phyloP scores from a whole-genome alignment of 2,113 vertebrate genomes.

The Prietella phreatophila region DNA sequence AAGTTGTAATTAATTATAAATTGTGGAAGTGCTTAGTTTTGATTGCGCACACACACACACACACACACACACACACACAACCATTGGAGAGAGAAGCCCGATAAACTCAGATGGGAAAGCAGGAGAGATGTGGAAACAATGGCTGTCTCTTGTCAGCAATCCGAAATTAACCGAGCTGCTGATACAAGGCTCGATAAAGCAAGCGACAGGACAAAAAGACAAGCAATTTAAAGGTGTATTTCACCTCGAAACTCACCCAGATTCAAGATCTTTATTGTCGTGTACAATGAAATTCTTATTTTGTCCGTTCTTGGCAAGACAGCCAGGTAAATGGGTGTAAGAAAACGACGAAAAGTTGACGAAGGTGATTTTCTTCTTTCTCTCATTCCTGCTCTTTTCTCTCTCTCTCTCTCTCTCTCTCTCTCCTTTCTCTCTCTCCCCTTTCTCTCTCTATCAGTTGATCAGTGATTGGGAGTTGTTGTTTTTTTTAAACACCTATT shows the following conservation, averaged over 20 bases:
- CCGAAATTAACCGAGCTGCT: slow-evolving; percentile 46
- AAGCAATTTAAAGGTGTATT: slow-evolving; percentile 37
- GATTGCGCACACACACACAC: slow-evolving; percentile 58
- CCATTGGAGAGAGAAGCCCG: slow-evolving; percentile 64
- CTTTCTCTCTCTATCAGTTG: slow-evolving; percentile 60
- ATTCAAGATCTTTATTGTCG: background rate
- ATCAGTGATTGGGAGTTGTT: slow-evolving; percentile 65
- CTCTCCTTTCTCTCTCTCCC: too few species aligned
- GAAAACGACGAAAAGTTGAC: background rate
- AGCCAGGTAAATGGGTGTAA: too few species aligned
- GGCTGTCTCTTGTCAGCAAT: slow-evolving; percentile 63
- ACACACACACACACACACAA: background rate
- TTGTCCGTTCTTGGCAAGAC: too few species aligned
- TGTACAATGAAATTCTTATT: too few species aligned
- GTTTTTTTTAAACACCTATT: slow-evolving; percentile 55
- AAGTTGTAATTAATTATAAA: slow-evolving; percentile 87
- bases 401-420: slow-evolving; percentile 37
- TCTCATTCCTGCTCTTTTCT: slow-evolving; percentile 51
- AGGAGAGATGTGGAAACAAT: slow-evolving; percentile 47
- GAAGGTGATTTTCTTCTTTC: slow-evolving; percentile 24
- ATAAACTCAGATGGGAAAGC: slow-evolving; percentile 72
- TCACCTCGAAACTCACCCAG: background rate
- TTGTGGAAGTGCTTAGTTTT: slow-evolving; percentile 77
- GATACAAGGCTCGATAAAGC: slow-evolving; percentile 32
- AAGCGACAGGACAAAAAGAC: slow-evolving; percentile 50